Conservation (phyloP, 2,113 vertebrate genomes). For the Dermatemys mawii region DNA sequence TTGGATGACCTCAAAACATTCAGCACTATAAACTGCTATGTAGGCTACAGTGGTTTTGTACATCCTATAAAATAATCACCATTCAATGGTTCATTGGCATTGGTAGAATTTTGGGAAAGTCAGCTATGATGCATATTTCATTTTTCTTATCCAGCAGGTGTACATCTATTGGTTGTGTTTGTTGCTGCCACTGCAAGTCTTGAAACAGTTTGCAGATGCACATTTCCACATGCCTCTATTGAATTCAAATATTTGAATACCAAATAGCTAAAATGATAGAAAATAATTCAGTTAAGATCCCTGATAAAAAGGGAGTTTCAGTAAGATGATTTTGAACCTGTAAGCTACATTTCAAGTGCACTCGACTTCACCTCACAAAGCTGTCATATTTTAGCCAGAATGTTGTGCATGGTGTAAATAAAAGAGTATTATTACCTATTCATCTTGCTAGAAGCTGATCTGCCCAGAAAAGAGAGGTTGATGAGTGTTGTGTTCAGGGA, state of each 20-base stretch:
- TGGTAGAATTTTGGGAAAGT: slow-evolving; percentile 30
- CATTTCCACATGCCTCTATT: not conserved
- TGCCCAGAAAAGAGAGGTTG: not conserved
- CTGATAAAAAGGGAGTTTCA: slow-evolving; percentile 7
- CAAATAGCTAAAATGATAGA: slow-evolving; percentile 27
- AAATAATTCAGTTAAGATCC: slow-evolving; percentile 19
- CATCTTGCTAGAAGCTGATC: not conserved
- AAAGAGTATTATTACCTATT: not conserved
- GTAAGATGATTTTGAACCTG: slow-evolving; percentile 15
- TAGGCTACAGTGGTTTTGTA: not conserved
- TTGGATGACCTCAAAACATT: not conserved
- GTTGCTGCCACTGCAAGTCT: slow-evolving; percentile 35
- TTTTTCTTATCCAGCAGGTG: slow-evolving; percentile 43
- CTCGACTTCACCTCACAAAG: not conserved
- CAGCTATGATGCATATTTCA: slow-evolving; percentile 1
- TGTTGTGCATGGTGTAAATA: not conserved
- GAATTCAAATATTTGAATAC: slow-evolving; percentile 37
- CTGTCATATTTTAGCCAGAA: not conserved
- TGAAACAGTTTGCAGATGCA: slow-evolving; percentile 61
- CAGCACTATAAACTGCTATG: not conserved
- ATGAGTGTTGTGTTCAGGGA: not conserved
- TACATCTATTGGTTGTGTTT: slow-evolving; percentile 38
- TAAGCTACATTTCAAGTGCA: not conserved
- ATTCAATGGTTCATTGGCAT: not conserved
- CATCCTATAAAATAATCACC: not conserved